A percentile compares a stretch with the other conserved stretches of the same genome.
Evolutionary conservation across 2,113 vertebrate genomes (phyloP).

Genomic region (Ciconia maguari): DNA sequence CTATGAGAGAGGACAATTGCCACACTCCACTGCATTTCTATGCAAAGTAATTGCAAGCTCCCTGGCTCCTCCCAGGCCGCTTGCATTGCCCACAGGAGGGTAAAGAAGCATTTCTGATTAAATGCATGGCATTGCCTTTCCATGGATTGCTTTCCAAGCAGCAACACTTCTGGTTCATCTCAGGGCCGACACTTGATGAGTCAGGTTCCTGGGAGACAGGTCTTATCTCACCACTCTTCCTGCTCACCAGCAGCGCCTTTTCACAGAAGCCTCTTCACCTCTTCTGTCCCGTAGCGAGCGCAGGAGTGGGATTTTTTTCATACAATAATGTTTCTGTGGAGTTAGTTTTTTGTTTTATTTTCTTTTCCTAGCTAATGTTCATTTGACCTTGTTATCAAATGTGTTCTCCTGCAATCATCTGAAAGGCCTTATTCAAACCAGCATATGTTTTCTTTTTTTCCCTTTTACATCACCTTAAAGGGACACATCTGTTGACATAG

Average conservation of each 20-base stretch:
- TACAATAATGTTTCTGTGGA: not conserved
- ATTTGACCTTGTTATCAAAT: slow-evolving; percentile 16
- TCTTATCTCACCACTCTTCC: not conserved
- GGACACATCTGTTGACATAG: slow-evolving; percentile 16
- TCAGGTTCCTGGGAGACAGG: not conserved
- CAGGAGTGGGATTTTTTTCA: slow-evolving; percentile 11
- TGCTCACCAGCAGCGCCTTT: slow-evolving; percentile 11
- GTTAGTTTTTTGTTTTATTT: not conserved
- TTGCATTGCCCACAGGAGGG: not conserved
- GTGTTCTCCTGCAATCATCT: slow-evolving; percentile 23
- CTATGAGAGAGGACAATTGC: not conserved
- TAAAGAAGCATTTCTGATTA: not conserved
- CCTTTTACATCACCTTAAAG: slow-evolving; percentile 56
- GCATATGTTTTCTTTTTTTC: slow-evolving; percentile 6
- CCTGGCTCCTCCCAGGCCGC: not conserved
- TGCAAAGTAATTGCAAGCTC: not conserved
- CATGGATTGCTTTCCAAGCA: not conserved
- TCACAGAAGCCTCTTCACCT: not conserved
- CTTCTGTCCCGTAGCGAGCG: not conserved
- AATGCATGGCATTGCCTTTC: not conserved
- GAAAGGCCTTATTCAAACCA: slow-evolving; percentile 49
- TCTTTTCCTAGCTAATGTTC: slow-evolving; percentile 20
- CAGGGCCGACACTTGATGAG: not conserved
- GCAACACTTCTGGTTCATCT: not conserved
- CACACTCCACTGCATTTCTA: not conserved